phyloP scores from a whole-genome alignment of 2,888 invertebrate genomes.

The Drosophila infuscata region DNA sequence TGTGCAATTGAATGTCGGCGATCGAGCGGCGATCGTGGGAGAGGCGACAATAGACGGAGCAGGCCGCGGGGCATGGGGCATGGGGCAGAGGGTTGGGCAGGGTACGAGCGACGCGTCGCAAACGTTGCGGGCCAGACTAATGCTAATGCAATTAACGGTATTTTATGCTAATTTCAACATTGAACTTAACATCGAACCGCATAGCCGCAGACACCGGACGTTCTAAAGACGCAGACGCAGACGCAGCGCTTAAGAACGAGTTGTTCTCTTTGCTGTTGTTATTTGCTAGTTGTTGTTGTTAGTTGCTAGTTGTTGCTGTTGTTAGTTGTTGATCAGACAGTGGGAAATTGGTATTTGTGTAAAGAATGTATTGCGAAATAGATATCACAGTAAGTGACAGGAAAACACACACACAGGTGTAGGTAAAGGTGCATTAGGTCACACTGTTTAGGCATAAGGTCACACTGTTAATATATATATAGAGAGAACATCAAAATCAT shows the following conservation, averaged over 20 bases:
- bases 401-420: background rate
- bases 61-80: background rate
- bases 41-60: constrained; percentile 14
- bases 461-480: background rate
- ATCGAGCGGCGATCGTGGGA: constrained; percentile 49
- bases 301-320: constrained; percentile 3
- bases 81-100: background rate
- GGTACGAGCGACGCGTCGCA: background rate
- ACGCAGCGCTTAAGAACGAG: constrained; percentile 46
- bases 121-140: constrained; percentile 58
- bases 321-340: constrained; percentile 11
- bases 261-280: constrained; percentile 16
- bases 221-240: constrained; percentile 58
- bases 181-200: constrained; percentile 82
- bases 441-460: constrained; percentile 2
- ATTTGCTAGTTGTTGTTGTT: background rate
- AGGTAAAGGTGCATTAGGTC: background rate
- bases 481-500: background rate
- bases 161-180: constrained; percentile 84
- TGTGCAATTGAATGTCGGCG: constrained; percentile 57
- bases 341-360: constrained; percentile 70
- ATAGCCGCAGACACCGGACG: constrained; percentile 52
- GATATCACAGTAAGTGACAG: constrained; percentile 10
- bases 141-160: constrained; percentile 83
- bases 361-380: constrained; percentile 45